A percentile compares a stretch with the other conserved stretches of the same genome.
Evolutionary conservation across 2,113 vertebrate species (phyloP).

Genomic region (Corvus moneduloides): DNA sequence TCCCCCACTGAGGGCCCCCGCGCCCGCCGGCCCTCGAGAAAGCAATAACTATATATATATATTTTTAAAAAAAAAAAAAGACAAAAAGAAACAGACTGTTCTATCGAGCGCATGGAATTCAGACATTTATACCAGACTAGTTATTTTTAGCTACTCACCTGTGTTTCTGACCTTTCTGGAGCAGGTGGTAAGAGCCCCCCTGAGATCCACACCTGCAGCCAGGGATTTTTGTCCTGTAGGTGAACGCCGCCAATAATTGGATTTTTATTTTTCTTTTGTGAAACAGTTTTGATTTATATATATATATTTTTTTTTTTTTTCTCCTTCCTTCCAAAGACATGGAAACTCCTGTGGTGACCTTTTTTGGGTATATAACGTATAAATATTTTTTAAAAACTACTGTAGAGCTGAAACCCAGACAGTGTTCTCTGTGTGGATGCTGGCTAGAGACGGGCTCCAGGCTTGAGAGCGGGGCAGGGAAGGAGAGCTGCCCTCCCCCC

Average conservation of each 20-base stretch:
- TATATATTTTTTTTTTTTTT: neutral
- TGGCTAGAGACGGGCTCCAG: neutral
- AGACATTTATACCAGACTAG: conserved; percentile 68
- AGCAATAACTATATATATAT: conserved; percentile 84
- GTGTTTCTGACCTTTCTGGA: conserved; percentile 43
- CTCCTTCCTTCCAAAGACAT: conserved; percentile 37
- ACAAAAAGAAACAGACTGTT: conserved; percentile 59
- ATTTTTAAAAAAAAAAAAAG: conserved; percentile 50
- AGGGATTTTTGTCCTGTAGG: neutral
- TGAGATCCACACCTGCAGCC: neutral
- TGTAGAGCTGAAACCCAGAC: conserved; percentile 50
- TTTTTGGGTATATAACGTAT: conserved; percentile 29
- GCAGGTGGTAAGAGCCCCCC: conserved; percentile 1
- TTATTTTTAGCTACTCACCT: conserved; percentile 67
- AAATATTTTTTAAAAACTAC: conserved; percentile 65
- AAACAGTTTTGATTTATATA: neutral
- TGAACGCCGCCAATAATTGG: neutral
- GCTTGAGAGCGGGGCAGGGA: neutral
- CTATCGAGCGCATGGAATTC: conserved; percentile 45
- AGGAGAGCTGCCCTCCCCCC: neutral
- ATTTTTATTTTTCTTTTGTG: neutral
- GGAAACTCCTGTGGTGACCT: conserved; percentile 65
- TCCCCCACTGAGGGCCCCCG: conserved; percentile 70
- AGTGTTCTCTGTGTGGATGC: neutral
- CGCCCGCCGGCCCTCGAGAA: conserved; percentile 23